phyloP scores from a whole-genome alignment of 1,140 invertebrate genomes.

The Zaprionus capensis region DNA sequence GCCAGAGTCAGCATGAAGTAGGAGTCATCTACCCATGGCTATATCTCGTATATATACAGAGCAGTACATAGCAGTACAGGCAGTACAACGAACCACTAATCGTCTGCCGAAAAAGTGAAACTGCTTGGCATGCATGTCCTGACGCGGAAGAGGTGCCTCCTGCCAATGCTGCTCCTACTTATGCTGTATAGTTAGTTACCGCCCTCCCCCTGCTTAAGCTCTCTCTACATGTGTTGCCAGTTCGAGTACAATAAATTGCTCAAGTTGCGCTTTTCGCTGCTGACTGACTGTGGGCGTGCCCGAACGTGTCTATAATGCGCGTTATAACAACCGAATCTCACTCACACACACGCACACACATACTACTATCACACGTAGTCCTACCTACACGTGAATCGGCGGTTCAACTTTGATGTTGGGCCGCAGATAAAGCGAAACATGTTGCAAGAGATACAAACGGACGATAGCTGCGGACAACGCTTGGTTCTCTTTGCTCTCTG shows the following conservation, averaged over 20 bases:
- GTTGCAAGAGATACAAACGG: conserved; percentile 54
- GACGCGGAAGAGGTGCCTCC: not conserved
- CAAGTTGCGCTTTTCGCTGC: conserved; percentile 77
- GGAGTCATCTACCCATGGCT: not conserved
- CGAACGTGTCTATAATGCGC: conserved; percentile 74
- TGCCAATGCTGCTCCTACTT: not conserved
- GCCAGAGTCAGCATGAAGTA: conserved; percentile 18
- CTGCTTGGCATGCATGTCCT: conserved; percentile 57
- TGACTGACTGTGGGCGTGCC: conserved; percentile 51
- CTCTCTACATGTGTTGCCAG: conserved; percentile 30
- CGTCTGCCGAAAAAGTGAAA: conserved; percentile 69
- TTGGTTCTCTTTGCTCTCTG: not conserved
- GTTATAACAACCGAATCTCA: conserved; percentile 44
- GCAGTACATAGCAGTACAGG: not conserved
- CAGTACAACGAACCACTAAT: conserved; percentile 44
- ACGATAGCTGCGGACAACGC: conserved; percentile 40
- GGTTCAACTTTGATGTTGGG: conserved; percentile 60
- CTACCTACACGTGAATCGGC: not conserved
- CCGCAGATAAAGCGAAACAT: conserved; percentile 62
- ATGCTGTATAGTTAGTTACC: not conserved
- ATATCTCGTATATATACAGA: not conserved
- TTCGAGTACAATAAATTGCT: conserved; percentile 78
- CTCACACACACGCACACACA: conserved; percentile 44
- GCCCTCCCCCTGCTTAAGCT: not conserved
- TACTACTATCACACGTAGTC: not conserved